Evolutionary conservation across 1,140 invertebrate genomes (phyloP), one percentile per base, ranked within the genome.

Genomic region (Condylostylus longicornis): DNA sequence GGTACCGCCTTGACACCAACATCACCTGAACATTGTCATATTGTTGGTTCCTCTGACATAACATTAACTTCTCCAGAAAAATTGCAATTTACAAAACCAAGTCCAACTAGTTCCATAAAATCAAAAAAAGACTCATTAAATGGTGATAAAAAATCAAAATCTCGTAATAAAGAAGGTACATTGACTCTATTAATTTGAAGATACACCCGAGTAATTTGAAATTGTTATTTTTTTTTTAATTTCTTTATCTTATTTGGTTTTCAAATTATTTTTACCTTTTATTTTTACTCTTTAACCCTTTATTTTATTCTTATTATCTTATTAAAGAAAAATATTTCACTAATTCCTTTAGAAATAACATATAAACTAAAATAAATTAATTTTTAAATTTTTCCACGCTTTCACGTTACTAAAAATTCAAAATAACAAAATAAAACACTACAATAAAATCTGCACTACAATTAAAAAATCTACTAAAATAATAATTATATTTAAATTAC

Each of bases 91-190:
- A 40, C 45, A 28, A 58, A 59, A 37, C n/a, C n/a, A n/a, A 59
- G 56, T 43, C 56, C 53, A 5, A 58, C 52, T 35, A 54, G 57
- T 3, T 58, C 57, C 5, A 57, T 53, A 6, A 58, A 59, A 35
- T 60, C 57, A 14, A 40, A 60, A 5, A 59, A 59, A 35, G 54
- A 59, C 14, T 49, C 54, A 25, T 41, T 44, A 18, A 54, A 53
- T 35, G 50, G 47, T 23, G 57, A 60, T 33, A 59, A 58, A 22
- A 60, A 60, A 28, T 43, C 51, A 20, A 59, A 60, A 41, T 45
- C 53, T 13, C 48, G 57, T 12, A 60, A 60, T 28, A 60, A 60
- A 36, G 57, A 60, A 43, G 57, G 57, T 60, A 38, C n/a, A n/a
- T n/a, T n/a, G n/a, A n/a, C n/a, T n/a, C n/a, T n/a, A n/a, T n/a